Base-by-base conservation (phyloP, 2,888 invertebrate species). In the Aromia moschata region DNA sequence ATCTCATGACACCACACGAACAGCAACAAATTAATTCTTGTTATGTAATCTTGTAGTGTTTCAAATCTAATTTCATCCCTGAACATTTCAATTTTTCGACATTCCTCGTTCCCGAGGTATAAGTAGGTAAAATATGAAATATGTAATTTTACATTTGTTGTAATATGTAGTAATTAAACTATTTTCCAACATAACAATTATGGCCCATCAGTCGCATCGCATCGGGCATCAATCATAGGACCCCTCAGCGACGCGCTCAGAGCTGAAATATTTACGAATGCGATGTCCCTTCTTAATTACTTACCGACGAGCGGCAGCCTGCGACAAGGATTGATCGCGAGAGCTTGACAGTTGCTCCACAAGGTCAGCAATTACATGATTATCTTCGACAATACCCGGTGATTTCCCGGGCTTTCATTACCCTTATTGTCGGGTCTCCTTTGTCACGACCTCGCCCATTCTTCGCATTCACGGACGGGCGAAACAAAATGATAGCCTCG, bases 361-460 rank as follows among this genome's bases (percentile, higher is more conserved):
- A 60, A 58, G 73, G 72, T 69, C 71, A 69, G 75, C 76, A 78
- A 78, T 77, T 77, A 77, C 73, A 75, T 73, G 76, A 77, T 77
- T 75, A 77, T 77, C 75, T 72, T 69, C 69, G 71, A 79, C 79
- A 79, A 79, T 78, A 76, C 77, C 73, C 76, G 72, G 73, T 79
- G 77, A 80, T 79, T 79, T 79, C 77, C 77, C 69, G 71, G 68
- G 74, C 78, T 78, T 79, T 80, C 80, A 80, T 80, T 80, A 80
- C 79, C 79, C 77, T 76, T 73, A 80, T 80, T 80, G 79, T 79
- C 68, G 74, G n/a, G 67, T 59, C 64, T 65, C 69, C 75, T 77
- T 77, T 77, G 76, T 78, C 72, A 70, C 71, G 59, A 65, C 58
- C 64, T 67, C 72, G 69, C 61, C 66, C 72, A 75, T 75, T 76